Base-by-base conservation (phyloP, 2,888 invertebrate species). In the Tiliacea aurago region DNA sequence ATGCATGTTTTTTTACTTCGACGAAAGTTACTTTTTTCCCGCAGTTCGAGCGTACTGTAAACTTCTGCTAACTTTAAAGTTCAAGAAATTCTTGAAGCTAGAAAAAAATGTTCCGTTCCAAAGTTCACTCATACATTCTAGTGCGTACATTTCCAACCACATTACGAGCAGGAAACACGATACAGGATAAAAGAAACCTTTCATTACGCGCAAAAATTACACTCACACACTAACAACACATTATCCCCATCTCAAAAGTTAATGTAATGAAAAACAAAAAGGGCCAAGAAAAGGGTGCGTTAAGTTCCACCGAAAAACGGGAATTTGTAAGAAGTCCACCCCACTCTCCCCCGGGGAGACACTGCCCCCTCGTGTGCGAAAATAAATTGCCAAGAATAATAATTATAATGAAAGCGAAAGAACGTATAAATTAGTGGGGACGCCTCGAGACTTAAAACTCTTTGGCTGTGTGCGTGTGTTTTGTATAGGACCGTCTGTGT, bases 301-400 rank as follows among this genome's bases (percentile, higher is more conserved):
- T 94, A 96, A 95, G 96, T 95, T 95, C 95, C 93, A 92, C 95
- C 96, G 95, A 96, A 96, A 96, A 96, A 96, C 96, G 96, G 94
- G 95, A 96, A 95, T 96, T 96, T 94, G 95, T 96, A 96, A 96
- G 96, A 96, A 95, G 95, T 93, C 92, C 90, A 93, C 94, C 89
- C 93, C 90, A 85, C 83, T 85, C 88, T 84, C 90, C 89, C 83
- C 71, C 68, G 90, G 93, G 92, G 88, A 91, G 91, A 89, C 90
- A 92, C 89, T 92, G 92, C 95, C 95, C 95, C 95, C 95, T 92
- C 96, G 96, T 96, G 95, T 96, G 96, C 96, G 95, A 96, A 96
- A 96, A 96, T 96, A 96, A 96, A 96, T 96, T 96, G 96, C 96
- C 95, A 96, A 95, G 96, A 96, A 96, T 96, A 96, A 96, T 96